Base-by-base conservation (phyloP, 1,140 invertebrate genomes). In the Lasaia peninsularis region DNA sequence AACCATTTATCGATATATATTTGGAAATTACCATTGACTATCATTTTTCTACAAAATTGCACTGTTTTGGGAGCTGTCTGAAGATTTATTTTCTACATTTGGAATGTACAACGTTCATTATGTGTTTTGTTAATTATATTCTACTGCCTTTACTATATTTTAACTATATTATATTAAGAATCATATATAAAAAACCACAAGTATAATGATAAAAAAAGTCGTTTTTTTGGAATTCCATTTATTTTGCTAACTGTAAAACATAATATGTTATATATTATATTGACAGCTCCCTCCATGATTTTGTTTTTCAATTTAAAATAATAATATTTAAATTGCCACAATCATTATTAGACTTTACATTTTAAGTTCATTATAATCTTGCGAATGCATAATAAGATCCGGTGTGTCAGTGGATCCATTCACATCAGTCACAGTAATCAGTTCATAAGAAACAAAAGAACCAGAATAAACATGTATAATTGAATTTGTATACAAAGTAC, bases 351-450 rank as follows among this genome's bases (percentile, higher is more conserved):
- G 5, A 1, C 11, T 48, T 48, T 18, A 11, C n/a, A 24, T 11
- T 11, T 21, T 48, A 48, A 12, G 20, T 48, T 48, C 20, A 48
- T 48, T 20, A 21, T 24, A 48, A 48, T 48, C 44, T 21, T 6
- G 16, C 16, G 7, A 35, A 53, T 53, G 24, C 50, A 60, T 63
- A 67, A 58, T 58, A 63, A 67, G 62, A 67, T 63, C 58, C 63
- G 63, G 65, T 48, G 56, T 67, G 61, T 44, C 14, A 31, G 52
- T 65, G 58, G 54, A 0, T 32, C 32, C 14, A 56, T 48, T 16
- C 8, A 6, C 8, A 28, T 28, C 24, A 28, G 24, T 28, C 24
- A 28, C 8, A 28, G 44, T 51, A 50, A 37, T 32, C 33, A 63
- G 44, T 20, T 55, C 10, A 2, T 57, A 60, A 61, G 51, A 51